phyloP scores from a whole-genome alignment of 2,888 invertebrate genomes.

The Tenthredo notha region DNA sequence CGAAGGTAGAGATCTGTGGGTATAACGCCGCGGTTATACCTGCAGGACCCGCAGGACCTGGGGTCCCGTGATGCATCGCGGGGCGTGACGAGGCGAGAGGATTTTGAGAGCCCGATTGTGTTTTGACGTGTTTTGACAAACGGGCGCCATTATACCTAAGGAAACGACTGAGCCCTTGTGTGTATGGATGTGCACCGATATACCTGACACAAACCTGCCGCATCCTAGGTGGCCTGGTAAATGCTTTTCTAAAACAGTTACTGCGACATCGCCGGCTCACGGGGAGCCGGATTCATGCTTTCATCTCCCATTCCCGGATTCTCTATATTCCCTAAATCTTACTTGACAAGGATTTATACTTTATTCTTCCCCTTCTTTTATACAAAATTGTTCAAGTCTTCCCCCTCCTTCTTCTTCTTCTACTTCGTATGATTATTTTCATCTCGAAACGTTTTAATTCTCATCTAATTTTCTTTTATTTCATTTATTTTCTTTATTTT shows the following conservation, averaged over 20 bases:
- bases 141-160: slow-evolving; percentile 73
- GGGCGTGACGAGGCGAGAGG: slow-evolving; percentile 72
- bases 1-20: slow-evolving; percentile 24
- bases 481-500: background rate
- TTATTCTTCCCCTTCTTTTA: background rate
- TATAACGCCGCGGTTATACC: slow-evolving; percentile 36
- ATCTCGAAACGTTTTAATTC: background rate
- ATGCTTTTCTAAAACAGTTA: slow-evolving; percentile 46
- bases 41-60: slow-evolving; percentile 4
- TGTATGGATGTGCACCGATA: slow-evolving; percentile 13
- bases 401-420: background rate
- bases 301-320: slow-evolving; percentile 27
- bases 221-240: slow-evolving; percentile 47
- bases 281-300: slow-evolving; percentile 36
- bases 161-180: slow-evolving; percentile 29
- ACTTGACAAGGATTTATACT: background rate
- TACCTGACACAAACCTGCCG: slow-evolving; percentile 35
- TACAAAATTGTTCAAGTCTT: background rate
- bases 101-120: slow-evolving; percentile 72
- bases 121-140: slow-evolving; percentile 78
- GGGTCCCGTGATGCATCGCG: slow-evolving; percentile 71
- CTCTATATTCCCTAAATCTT: slow-evolving; percentile 23
- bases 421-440: background rate
- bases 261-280: background rate
- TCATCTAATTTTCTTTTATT: background rate